phyloP scores from a whole-genome alignment of 2,797 vertebrate genomes.

The Paratrypauchen microcephalus region DNA sequence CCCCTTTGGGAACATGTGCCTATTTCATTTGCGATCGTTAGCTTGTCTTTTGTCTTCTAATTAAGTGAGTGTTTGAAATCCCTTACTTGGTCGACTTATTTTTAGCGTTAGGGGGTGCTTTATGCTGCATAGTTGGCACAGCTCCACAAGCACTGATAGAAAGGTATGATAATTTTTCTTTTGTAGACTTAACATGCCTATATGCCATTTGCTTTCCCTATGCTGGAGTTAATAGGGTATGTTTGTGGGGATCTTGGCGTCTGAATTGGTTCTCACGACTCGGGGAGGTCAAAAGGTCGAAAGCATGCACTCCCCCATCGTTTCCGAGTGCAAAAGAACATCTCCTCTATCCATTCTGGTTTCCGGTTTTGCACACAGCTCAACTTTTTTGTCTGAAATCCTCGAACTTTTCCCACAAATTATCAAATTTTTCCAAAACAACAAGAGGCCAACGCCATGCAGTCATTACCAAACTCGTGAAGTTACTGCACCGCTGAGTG shows the following conservation, averaged over 20 bases:
- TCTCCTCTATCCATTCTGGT: conserved; percentile 26
- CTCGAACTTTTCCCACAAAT: conserved; percentile 54
- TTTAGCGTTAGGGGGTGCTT: conserved; percentile 46
- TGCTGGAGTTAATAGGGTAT: not conserved
- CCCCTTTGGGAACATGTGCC: conserved; percentile 11
- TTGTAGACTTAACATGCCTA: conserved; percentile 17
- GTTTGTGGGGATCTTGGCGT: conserved; percentile 38
- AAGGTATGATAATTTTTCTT: conserved; percentile 58
- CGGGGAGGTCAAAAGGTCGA: conserved; percentile 53
- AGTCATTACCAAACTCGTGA: conserved; percentile 54
- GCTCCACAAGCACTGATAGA: conserved; percentile 57
- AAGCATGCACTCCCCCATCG: conserved; percentile 51
- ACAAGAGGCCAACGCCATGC: conserved; percentile 45
- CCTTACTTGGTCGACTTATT: conserved; percentile 66
- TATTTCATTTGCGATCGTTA: not conserved
- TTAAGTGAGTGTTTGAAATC: conserved; percentile 64
- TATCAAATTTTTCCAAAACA: conserved; percentile 53
- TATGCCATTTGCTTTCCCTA: conserved; percentile 6
- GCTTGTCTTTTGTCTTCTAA: conserved; percentile 49
- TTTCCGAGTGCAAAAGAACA: conserved; percentile 41
- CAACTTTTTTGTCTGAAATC: conserved; percentile 20
- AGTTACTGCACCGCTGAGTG: conserved; percentile 60
- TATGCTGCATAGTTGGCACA: conserved; percentile 66
- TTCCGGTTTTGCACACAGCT: conserved; percentile 12
- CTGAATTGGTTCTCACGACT: conserved; percentile 65